phyloP scores from a whole-genome alignment of 1,140 invertebrate genomes.

The Cyclina sinensis region DNA sequence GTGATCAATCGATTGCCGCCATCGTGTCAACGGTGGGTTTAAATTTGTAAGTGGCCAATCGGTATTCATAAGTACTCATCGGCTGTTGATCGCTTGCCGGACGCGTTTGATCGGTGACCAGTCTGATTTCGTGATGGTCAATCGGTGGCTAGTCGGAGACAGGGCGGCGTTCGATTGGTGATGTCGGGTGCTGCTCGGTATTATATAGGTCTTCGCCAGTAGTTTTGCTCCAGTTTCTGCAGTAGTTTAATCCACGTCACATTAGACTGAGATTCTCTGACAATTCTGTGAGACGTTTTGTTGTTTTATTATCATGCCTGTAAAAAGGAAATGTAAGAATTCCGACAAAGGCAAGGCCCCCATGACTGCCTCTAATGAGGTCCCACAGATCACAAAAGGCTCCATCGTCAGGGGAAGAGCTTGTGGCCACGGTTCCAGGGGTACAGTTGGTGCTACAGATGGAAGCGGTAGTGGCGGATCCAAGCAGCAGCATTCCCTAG shows the following conservation, averaged over 20 bases:
- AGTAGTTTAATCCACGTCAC: too few species aligned
- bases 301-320: conserved; percentile 17
- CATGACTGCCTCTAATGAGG: conserved; percentile 53
- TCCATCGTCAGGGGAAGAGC: conserved; percentile 51
- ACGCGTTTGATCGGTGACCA: too few species aligned
- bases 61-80: too few species aligned
- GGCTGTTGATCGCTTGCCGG: too few species aligned
- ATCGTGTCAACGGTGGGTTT: conserved; percentile 12
- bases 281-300: too few species aligned
- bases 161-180: too few species aligned
- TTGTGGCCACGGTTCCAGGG: conserved; percentile 28
- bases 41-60: neutral
- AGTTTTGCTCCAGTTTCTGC: too few species aligned
- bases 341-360: conserved; percentile 45
- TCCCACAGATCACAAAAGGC: conserved; percentile 47
- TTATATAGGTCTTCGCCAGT: too few species aligned
- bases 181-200: too few species aligned
- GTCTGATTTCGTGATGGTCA: neutral
- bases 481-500: conserved; percentile 43
- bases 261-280: too few species aligned
- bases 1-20: too few species aligned
- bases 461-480: conserved; percentile 41
- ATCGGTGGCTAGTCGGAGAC: too few species aligned
- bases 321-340: conserved; percentile 38
- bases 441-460: conserved; percentile 29